Evolutionary conservation across 2,113 vertebrate species (phyloP).

Genomic region (Xenopus borealis): DNA sequence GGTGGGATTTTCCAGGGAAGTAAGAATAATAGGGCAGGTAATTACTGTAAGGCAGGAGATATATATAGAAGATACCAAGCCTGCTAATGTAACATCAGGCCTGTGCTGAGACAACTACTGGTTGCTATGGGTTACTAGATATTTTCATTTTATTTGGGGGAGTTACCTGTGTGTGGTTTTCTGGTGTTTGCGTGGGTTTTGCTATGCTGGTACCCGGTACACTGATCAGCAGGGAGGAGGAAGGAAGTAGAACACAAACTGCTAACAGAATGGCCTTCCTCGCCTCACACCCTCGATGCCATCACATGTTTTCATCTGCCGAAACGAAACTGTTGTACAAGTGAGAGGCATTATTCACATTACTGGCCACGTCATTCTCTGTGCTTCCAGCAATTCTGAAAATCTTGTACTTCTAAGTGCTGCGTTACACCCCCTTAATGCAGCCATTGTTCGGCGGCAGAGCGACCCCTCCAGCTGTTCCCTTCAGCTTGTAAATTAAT

Average conservation of each 20-base stretch:
- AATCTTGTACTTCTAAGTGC: not conserved
- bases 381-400: not conserved
- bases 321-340: too few relatives aligned
- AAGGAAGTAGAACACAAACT: not conserved
- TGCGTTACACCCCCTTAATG: conserved; percentile 7
- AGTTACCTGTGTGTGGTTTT: too few relatives aligned
- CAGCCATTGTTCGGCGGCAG: conserved; percentile 13
- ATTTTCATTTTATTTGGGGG: too few relatives aligned
- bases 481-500: not conserved
- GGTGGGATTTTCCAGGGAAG: too few relatives aligned
- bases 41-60: too few relatives aligned
- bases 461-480: conserved; percentile 17
- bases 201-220: not conserved
- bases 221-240: not conserved
- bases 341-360: not conserved
- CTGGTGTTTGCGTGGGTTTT: too few relatives aligned
- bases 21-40: too few relatives aligned
- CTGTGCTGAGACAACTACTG: too few relatives aligned
- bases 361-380: not conserved
- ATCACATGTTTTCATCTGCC: not conserved
- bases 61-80: too few relatives aligned
- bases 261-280: not conserved
- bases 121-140: too few relatives aligned
- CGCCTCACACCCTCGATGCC: not conserved
- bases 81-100: too few relatives aligned